phyloP scores from a whole-genome alignment of 2,797 vertebrate genomes.

The Chelon auratus region DNA sequence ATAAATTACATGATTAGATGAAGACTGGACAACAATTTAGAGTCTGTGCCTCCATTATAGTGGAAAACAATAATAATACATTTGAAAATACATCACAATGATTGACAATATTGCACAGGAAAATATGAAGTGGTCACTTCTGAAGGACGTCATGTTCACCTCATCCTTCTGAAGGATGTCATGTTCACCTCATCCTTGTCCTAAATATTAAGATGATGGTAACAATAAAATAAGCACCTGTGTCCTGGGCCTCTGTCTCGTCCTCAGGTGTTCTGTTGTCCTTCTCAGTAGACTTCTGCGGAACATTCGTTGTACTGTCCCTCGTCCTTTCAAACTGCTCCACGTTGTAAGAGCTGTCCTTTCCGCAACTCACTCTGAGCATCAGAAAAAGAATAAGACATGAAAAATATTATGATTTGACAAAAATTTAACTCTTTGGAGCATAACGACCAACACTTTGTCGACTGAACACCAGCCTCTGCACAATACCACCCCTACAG shows the following conservation, averaged over 20 bases:
- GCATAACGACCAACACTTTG: no score
- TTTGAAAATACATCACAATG: background rate
- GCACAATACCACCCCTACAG: no score
- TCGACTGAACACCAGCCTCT: no score
- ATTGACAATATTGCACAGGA: background rate
- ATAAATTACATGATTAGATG: no score
- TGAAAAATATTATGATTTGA: no score
- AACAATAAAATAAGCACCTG: conserved; percentile 37
- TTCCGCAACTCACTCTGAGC: conserved; percentile 63
- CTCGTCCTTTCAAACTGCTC: conserved; percentile 60
- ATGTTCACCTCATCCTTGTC: background rate
- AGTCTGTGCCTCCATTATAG: background rate
- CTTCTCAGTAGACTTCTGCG: background rate
- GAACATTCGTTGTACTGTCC: background rate
- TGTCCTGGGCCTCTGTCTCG: background rate
- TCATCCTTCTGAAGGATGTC: no score
- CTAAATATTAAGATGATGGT: background rate
- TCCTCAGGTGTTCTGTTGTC: conserved; percentile 25
- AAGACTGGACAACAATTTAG: background rate
- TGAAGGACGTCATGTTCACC: background rate
- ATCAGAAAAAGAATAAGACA: background rate
- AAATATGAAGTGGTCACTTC: no score
- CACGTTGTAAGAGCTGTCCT: conserved; percentile 63
- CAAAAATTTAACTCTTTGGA: no score
- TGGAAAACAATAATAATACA: background rate